Conservation (phyloP, 2,888 invertebrate species). For the Ichneumoninae sp. region DNA sequence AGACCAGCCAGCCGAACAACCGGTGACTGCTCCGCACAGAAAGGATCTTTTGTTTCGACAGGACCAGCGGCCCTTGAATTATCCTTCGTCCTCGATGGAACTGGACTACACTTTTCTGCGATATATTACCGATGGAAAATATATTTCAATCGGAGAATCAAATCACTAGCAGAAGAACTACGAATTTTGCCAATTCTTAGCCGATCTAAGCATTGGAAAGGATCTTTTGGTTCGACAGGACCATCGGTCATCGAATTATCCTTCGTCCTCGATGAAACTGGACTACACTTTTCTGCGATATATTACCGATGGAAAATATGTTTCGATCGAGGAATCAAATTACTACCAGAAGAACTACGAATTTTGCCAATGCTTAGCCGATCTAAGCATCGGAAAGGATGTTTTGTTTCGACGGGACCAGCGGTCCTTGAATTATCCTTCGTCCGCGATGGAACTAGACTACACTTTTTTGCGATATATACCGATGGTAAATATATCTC, state of each 20-base stretch:
- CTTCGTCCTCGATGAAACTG: constrained; percentile 27
- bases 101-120: background rate
- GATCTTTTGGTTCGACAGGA: constrained; percentile 77
- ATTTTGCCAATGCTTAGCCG: background rate
- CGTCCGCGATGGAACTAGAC: constrained; percentile 21
- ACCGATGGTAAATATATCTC: background rate
- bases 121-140: background rate
- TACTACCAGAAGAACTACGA: background rate
- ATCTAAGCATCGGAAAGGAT: constrained; percentile 60
- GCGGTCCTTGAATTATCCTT: constrained; percentile 29
- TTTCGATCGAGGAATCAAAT: background rate
- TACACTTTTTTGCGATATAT: background rate
- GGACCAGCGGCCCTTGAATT: constrained; percentile 40
- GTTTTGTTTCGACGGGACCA: constrained; percentile 75
- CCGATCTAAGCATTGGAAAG: constrained; percentile 39
- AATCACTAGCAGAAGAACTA: background rate
- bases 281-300: background rate
- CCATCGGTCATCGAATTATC: constrained; percentile 37
- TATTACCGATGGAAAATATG: background rate
- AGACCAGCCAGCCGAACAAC: constrained; percentile 75
- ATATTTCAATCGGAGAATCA: constrained; percentile 1
- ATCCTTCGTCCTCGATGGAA: constrained; percentile 35
- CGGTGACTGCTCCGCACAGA: constrained; percentile 67
- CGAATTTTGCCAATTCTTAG: background rate
- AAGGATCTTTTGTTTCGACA: constrained; percentile 77